Base-by-base conservation (phyloP, 2,797 vertebrate species). In the Trachurus trachurus region DNA sequence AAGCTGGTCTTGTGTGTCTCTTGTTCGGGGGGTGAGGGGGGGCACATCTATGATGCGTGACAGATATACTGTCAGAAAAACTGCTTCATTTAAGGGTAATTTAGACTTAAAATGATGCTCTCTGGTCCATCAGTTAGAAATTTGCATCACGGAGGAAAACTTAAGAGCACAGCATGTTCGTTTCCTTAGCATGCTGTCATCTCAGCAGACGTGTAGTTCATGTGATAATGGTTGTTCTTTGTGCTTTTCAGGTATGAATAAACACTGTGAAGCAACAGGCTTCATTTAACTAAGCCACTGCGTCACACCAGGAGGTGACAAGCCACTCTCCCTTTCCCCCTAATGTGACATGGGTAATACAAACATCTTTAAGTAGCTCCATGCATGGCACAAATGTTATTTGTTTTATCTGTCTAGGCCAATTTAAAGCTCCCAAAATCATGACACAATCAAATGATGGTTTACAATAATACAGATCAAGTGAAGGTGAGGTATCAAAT, bases 221-320 rank as follows among this genome's bases (percentile, higher is more conserved):
- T 79, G 80, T 92, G 89, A 37, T 89, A 94, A 94, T 89, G 57
- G 54, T 7, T 68, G 34, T 74, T 58, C 80, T 87, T 88, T 90
- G 85, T 88, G 78, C 66, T 87, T 83, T 81, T 72, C 78, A 47
- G 66, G 78, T 86, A 86, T 87, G 66, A 93, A 91, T 90, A 82
- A 91, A 91, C 73, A 87, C 71, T 66, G 74, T 80, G 79, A 83
- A 57, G 86, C 66, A 68, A 66, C 79, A 82, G 74, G 86, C 83
- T 81, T 90, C 74, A 74, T 87, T 90, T 86, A 91, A 88, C 86
- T 89, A 89, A 93, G 88, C 87, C 50, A n/a, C 6, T 39, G 71
- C 74, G 58, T 83, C 89, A 87, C 83, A 68, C 60, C 82, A 73
- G 83, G 92, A 84, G 83, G 77, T 60, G 73, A 91, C 80, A 74